Percentiles rank a stretch among this genome's conserved stretches.
Evolutionary conservation across 2,888 invertebrate species (phyloP).

Genomic region (Therioaphis trifolii): DNA sequence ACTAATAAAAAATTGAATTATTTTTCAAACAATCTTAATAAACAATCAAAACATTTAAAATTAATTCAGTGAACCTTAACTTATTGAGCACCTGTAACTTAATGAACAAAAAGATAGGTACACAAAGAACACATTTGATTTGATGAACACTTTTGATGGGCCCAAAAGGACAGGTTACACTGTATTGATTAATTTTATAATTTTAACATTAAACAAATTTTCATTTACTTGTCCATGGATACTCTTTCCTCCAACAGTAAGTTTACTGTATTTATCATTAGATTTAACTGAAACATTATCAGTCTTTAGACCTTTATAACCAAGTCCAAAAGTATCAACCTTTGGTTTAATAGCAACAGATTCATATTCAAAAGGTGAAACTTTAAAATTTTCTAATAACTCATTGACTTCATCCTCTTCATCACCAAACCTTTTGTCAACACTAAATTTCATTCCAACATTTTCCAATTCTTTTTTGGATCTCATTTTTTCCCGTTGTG

Average conservation of each 20-base stretch:
- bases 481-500: constrained; percentile 69
- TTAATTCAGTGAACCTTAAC: no score
- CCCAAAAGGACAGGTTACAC: no score
- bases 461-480: constrained; percentile 67
- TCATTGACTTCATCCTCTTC: constrained; percentile 72
- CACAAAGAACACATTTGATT: no score
- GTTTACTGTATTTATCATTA: constrained; percentile 43
- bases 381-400: constrained; percentile 72
- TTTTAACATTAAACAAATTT: constrained; percentile 3
- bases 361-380: constrained; percentile 86
- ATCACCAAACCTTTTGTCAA: constrained; percentile 62
- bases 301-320: constrained; percentile 73
- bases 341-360: constrained; percentile 80
- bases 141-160: no score
- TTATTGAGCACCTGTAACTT: no score
- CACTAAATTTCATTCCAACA: constrained; percentile 70
- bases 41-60: no score
- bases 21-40: no score
- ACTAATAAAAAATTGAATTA: no score
- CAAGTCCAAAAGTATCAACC: constrained; percentile 83
- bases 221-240: constrained; percentile 63
- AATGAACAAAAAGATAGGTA: no score
- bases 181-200: constrained; percentile 41
- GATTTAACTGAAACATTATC: constrained; percentile 71
- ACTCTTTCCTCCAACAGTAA: constrained; percentile 63